phyloP scores from a whole-genome alignment of 2,888 invertebrate genomes.

The Periphyllus acericola region DNA sequence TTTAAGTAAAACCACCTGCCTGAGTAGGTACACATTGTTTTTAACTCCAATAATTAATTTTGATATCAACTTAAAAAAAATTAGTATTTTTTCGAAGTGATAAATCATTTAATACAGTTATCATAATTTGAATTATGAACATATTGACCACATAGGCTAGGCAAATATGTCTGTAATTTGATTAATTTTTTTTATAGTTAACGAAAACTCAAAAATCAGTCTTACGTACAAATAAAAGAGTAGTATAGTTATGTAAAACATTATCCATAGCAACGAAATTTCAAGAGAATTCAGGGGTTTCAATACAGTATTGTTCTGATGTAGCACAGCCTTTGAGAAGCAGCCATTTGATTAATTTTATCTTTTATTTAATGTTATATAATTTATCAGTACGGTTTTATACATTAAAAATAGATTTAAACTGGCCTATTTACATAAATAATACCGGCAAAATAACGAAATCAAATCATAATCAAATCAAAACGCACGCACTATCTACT shows the following conservation, averaged over 20 bases:
- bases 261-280: background rate
- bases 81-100: conserved; percentile 4
- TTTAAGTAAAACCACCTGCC: background rate
- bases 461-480: conserved; percentile 52
- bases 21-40: background rate
- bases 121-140: background rate
- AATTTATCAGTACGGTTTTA: conserved; percentile 21
- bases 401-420: conserved; percentile 54
- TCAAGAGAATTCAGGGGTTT: conserved; percentile 4
- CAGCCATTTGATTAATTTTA: conserved; percentile 28
- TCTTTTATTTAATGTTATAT: background rate
- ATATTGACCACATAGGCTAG: background rate
- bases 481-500: conserved; percentile 61
- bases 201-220: conserved; percentile 47
- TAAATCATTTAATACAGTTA: background rate
- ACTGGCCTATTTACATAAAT: conserved; percentile 58
- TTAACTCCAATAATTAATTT: background rate
- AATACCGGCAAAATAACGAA: conserved; percentile 59
- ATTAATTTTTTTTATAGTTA: background rate
- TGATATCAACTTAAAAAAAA: background rate
- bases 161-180: background rate
- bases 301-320: conserved; percentile 5
- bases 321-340: conserved; percentile 50
- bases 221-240: conserved; percentile 48
- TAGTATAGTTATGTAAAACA: conserved; percentile 1